phyloP scores from a whole-genome alignment of 2,888 invertebrate genomes.

The Pemphredon lugubris region DNA sequence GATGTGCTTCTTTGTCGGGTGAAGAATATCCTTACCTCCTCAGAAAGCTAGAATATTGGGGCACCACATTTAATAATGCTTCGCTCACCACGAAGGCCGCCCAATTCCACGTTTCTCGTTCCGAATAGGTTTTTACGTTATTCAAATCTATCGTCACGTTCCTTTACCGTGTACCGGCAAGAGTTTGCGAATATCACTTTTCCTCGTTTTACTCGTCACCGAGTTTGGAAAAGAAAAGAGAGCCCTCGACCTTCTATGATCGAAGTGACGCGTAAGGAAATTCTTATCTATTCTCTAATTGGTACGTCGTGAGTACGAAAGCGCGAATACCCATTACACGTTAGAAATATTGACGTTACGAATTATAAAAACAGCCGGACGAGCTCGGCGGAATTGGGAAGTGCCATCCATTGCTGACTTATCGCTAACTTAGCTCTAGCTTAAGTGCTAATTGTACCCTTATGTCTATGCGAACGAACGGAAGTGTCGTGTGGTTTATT shows the following conservation, averaged over 20 bases:
- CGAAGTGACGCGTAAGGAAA: no score
- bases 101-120: constrained; percentile 45
- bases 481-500: constrained; percentile 59
- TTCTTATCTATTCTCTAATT: no score
- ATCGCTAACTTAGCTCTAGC: constrained; percentile 69
- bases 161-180: no score
- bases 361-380: constrained; percentile 33
- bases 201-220: no score
- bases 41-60: constrained; percentile 81
- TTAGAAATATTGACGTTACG: no score
- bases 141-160: no score
- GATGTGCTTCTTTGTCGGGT: constrained; percentile 78
- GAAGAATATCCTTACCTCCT: constrained; percentile 81
- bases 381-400: constrained; percentile 65
- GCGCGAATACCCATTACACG: no score
- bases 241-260: no score
- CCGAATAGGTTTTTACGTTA: constrained; percentile 8
- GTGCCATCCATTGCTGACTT: constrained; percentile 72
- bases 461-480: constrained; percentile 55
- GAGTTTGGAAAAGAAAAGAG: no score
- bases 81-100: constrained; percentile 65
- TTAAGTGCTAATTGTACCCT: constrained; percentile 65
- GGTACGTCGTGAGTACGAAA: no score
- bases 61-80: constrained; percentile 79
- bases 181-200: no score